Conservation (phyloP, 92 coral and sea anemone genomes). For the Pocillopora grandis region DNA sequence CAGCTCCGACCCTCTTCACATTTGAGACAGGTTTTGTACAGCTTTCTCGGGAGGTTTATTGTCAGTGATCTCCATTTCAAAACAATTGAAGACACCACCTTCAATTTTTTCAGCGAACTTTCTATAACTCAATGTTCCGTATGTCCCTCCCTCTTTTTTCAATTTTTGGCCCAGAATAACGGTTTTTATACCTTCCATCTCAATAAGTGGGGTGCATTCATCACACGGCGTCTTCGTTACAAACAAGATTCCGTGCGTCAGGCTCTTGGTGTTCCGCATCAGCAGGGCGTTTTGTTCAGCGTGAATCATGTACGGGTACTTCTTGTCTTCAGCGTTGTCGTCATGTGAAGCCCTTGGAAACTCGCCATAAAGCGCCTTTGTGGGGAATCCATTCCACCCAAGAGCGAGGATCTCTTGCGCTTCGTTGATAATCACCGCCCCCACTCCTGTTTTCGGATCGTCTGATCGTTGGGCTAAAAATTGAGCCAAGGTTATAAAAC, state of each 20-base stretch:
- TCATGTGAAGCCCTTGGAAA: slow-evolving; percentile 72
- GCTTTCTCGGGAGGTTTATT: no score
- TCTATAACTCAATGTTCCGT: neutral
- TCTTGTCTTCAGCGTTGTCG: slow-evolving; percentile 39
- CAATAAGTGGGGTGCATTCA: slow-evolving; percentile 74
- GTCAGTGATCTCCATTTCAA: neutral
- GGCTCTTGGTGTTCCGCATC: slow-evolving; percentile 54
- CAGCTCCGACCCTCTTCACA: no score
- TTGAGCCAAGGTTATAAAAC: slow-evolving; percentile 54
- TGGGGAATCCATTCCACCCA: slow-evolving; percentile 93
- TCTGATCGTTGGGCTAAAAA: slow-evolving; percentile 79
- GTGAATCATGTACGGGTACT: slow-evolving; percentile 78
- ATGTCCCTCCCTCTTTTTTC: no score
- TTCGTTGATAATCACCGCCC: slow-evolving; percentile 69
- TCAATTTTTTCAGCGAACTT: neutral
- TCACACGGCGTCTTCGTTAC: slow-evolving; percentile 78
- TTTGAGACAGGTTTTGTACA: no score
- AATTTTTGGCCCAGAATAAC: slow-evolving; percentile 38
- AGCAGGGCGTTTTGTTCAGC: slow-evolving; percentile 88
- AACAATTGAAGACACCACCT: neutral
- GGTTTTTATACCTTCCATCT: slow-evolving; percentile 62
- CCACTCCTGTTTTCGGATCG: slow-evolving; percentile 92
- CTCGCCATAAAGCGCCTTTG: slow-evolving; percentile 85
- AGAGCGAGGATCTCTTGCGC: slow-evolving; percentile 61
- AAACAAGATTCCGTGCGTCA: slow-evolving; percentile 61